Conservation (phyloP, 2,888 invertebrate genomes). For the Elysia crispata region DNA sequence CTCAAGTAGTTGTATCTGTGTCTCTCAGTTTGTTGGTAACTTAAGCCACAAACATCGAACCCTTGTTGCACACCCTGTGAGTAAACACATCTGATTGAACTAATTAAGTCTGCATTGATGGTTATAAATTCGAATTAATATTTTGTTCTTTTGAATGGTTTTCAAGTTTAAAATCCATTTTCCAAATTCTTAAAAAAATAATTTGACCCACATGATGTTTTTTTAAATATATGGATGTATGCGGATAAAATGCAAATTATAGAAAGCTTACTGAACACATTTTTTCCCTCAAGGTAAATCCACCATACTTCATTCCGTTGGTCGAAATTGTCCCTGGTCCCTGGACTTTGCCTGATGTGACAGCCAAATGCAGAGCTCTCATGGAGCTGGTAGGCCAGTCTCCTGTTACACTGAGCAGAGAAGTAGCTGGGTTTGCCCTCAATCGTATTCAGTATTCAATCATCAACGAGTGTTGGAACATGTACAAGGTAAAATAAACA, state of each 20-base stretch:
- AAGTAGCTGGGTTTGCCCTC: constrained; percentile 94
- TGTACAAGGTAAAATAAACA: constrained; percentile 84
- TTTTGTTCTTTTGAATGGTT: too few relatives aligned
- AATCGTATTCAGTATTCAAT: constrained; percentile 98
- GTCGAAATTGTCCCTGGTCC: constrained; percentile 96
- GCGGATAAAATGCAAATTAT: too few relatives aligned
- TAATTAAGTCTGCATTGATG: too few relatives aligned
- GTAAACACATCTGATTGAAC: too few relatives aligned
- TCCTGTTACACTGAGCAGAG: constrained; percentile 90
- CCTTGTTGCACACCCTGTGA: constrained; percentile 86
- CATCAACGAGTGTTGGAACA: constrained; percentile 93
- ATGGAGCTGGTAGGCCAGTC: constrained; percentile 95
- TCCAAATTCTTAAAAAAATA: too few relatives aligned
- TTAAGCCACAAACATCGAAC: constrained; percentile 83
- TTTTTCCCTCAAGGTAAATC: constrained; percentile 84
- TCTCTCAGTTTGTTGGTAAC: constrained; percentile 90
- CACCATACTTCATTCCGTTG: constrained; percentile 96
- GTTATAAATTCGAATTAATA: too few relatives aligned
- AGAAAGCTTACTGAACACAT: too few relatives aligned
- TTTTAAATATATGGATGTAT: too few relatives aligned
- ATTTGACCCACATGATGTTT: too few relatives aligned
- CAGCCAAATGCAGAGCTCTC: constrained; percentile 84
- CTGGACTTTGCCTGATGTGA: constrained; percentile 90
- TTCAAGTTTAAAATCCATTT: too few relatives aligned
- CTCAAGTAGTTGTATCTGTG: constrained; percentile 94